Base-by-base conservation (phyloP, 1,140 invertebrate species). In the Phymastichus coffea region DNA sequence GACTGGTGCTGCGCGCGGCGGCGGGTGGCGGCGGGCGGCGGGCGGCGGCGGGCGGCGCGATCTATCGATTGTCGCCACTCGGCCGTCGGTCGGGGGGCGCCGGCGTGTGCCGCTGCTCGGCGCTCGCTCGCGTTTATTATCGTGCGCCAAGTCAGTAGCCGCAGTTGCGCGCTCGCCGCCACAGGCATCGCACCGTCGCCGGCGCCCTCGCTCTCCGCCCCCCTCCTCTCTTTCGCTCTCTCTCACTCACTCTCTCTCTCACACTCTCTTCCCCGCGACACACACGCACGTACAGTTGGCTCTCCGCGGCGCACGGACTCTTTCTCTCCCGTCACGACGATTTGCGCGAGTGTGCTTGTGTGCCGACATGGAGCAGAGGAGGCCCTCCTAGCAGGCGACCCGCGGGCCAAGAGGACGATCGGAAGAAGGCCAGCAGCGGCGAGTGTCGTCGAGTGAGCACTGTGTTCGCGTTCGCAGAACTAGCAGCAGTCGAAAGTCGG, bases 121-220 rank as follows among this genome's bases (percentile, higher is more conserved):
- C 28, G 30, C 28, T 46, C 26, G n/a, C 44, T 12, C 44, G 26
- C 25, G n/a, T n/a, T n/a, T 65, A 66, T 69, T 68, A 68, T 66
- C 63, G 64, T 49, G 54, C 59, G 63, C 60, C 55, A 33, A 58
- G 57, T 47, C 46, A 47, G 43, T 38, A 35, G 35, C 46, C 58
- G 56, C 66, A 72, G 63, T 71, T 64, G 64, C 61, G 63, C 61
- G 63, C 26, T 52, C 48, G 57, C 33, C 57, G 47, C 40, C 58
- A 40, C 25, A 54, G 23, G 8, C 33, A 30, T 37, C n/a, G 25
- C 19, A 15, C 23, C 9, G 47, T 22, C 19, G 1, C 47, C 0
- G 9, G 28, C 19, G 47, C 46, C 8, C 28, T 33, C 28, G 28
- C 28, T 33, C 28, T 33, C 28, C 12, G 12, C 28, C 6, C 12